A percentile compares a stretch with the other conserved stretches of the same genome.
These are phyloP conservation scores for Physella acuta DNA, from an alignment of 1,140 invertebrate genomes.

Conservation along the genomic window DNA sequence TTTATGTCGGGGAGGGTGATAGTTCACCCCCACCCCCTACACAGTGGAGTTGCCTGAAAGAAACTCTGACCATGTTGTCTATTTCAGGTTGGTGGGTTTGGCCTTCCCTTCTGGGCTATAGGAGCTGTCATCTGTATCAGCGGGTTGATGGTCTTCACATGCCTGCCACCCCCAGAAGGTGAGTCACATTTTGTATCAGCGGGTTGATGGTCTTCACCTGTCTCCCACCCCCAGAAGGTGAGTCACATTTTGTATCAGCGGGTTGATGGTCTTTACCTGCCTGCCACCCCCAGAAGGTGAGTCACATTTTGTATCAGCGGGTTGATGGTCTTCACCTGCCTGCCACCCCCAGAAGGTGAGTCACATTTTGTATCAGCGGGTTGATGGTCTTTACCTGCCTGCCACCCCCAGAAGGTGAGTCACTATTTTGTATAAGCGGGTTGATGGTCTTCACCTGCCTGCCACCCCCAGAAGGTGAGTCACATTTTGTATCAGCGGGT, in stretches of 20 bases:
- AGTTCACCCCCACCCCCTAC: background rate
- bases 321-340: constrained; percentile 1
- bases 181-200: constrained; percentile 51
- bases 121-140: constrained; percentile 68
- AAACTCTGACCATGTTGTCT: background rate
- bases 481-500: too few species aligned
- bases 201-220: constrained; percentile 3
- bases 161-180: background rate
- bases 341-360: background rate
- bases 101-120: constrained; percentile 81
- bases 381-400: background rate
- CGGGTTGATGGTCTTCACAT: constrained; percentile 2
- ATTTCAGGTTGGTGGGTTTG: constrained; percentile 72
- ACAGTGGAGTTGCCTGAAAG: background rate
- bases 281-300: background rate
- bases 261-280: constrained; percentile 4
- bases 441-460: background rate
- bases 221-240: background rate
- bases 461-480: too few species aligned
- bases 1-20: background rate
- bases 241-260: constrained; percentile 51
- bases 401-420: background rate
- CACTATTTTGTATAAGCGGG: background rate
- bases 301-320: constrained; percentile 51
- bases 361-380: background rate